These are phyloP conservation scores for Himalopsyche tibetana DNA, from an alignment of 2,888 invertebrate species.

Conservation along the genomic window DNA sequence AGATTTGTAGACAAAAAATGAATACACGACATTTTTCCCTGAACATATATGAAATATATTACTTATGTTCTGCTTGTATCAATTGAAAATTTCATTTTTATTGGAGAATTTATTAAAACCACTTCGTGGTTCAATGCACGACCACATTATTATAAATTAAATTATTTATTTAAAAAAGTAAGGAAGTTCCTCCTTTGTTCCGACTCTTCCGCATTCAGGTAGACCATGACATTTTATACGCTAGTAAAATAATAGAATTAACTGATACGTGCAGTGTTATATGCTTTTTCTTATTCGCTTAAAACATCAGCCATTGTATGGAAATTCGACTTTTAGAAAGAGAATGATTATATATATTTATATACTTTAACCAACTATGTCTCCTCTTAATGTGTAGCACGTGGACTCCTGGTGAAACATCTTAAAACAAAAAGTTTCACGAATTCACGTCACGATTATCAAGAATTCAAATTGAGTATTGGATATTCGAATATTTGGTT, in stretches of 20 bases:
- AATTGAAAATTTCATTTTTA: too few relatives aligned
- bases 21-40: too few relatives aligned
- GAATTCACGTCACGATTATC: too few relatives aligned
- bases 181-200: slow-evolving; percentile 11
- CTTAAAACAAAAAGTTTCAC: too few relatives aligned
- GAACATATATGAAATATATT: too few relatives aligned
- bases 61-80: too few relatives aligned
- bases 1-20: too few relatives aligned
- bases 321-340: background rate
- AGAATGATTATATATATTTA: background rate
- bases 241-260: background rate
- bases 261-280: background rate
- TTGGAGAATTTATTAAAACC: background rate
- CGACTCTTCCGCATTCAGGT: background rate
- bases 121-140: background rate
- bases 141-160: background rate
- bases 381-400: too few relatives aligned
- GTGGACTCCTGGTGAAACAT: too few relatives aligned
- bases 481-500: too few relatives aligned
- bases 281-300: background rate
- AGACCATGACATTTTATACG: background rate
- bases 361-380: too few relatives aligned
- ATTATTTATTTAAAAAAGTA: background rate
- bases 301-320: background rate
- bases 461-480: too few relatives aligned